Evolutionary conservation across 1,140 invertebrate genomes (phyloP).

Genomic region (Frieseomelitta varia): DNA sequence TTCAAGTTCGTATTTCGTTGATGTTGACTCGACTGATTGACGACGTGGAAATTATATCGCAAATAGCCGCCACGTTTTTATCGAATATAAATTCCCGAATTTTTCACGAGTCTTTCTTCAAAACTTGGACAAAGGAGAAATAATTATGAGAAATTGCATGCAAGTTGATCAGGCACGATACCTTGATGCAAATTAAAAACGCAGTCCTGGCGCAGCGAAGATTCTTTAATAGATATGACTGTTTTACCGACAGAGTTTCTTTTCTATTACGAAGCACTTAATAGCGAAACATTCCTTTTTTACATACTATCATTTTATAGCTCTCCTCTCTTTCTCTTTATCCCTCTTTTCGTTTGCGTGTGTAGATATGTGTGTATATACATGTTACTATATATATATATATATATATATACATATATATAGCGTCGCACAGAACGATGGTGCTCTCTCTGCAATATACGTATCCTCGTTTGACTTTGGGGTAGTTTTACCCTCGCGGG

Average conservation of each 20-base stretch:
- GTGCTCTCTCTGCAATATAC: slow-evolving; percentile 64
- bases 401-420: not conserved
- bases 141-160: not conserved
- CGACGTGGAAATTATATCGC: not conserved
- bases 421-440: not conserved
- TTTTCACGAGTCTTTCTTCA: not conserved
- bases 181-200: slow-evolving; percentile 58
- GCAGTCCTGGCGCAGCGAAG: slow-evolving; percentile 17
- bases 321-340: slow-evolving; percentile 41
- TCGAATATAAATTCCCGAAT: slow-evolving; percentile 9
- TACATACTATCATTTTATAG: slow-evolving; percentile 54
- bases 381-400: slow-evolving; percentile 6
- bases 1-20: not conserved
- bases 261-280: slow-evolving; percentile 71
- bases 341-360: slow-evolving; percentile 28
- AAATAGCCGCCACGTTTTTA: not conserved
- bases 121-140: not conserved
- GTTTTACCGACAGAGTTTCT: slow-evolving; percentile 75
- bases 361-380: slow-evolving; percentile 14
- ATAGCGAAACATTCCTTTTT: slow-evolving; percentile 71
- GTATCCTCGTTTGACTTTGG: slow-evolving; percentile 74
- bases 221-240: slow-evolving; percentile 58
- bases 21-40: slow-evolving; percentile 17
- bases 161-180: slow-evolving; percentile 12
- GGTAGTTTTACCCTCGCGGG: slow-evolving; percentile 79